Percentiles rank a stretch among this genome's conserved stretches.
Conservation (phyloP, 2,888 invertebrate species). For the Endomychus coccineus region DNA sequence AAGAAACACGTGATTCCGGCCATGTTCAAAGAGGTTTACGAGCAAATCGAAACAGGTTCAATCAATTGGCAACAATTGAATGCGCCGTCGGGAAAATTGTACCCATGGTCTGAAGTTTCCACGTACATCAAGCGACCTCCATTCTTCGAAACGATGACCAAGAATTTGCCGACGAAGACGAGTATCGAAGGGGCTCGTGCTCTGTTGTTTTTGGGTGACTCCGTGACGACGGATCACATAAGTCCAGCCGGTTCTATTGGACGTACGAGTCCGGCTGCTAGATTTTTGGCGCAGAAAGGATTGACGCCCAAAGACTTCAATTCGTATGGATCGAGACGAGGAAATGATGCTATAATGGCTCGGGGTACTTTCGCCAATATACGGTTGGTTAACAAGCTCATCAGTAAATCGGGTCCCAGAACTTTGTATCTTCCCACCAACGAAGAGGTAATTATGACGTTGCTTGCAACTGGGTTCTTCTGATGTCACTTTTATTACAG, state of each 20-base stretch:
- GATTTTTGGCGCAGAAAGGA: constrained; percentile 66
- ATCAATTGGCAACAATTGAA: constrained; percentile 74
- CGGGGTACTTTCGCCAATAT: constrained; percentile 98
- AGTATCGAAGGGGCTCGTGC: constrained; percentile 69
- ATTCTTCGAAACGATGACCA: constrained; percentile 67
- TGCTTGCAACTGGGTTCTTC: constrained; percentile 1
- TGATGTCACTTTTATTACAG: constrained; percentile 35
- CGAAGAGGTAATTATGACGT: constrained; percentile 54
- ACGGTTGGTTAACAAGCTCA: constrained; percentile 84
- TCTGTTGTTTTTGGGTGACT: constrained; percentile 85
- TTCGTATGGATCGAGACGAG: constrained; percentile 94
- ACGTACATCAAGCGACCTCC: constrained; percentile 97
- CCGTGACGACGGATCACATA: constrained; percentile 98
- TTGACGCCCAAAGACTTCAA: constrained; percentile 92
- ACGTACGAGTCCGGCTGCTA: constrained; percentile 86
- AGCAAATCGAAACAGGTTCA: constrained; percentile 59
- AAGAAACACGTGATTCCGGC: constrained; percentile 84
- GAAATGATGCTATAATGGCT: constrained; percentile 96
- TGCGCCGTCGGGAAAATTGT: constrained; percentile 74
- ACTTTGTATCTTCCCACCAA: constrained; percentile 83
- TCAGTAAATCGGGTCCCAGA: constrained; percentile 69
- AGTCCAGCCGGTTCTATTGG: constrained; percentile 98
- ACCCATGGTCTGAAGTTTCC: constrained; percentile 84
- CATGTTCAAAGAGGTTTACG: constrained; percentile 92
- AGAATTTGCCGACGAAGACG: constrained; percentile 55